These are phyloP conservation scores for Poliocrania exsul DNA, from an alignment of 2,797 vertebrate species.

Conservation along the genomic window DNA sequence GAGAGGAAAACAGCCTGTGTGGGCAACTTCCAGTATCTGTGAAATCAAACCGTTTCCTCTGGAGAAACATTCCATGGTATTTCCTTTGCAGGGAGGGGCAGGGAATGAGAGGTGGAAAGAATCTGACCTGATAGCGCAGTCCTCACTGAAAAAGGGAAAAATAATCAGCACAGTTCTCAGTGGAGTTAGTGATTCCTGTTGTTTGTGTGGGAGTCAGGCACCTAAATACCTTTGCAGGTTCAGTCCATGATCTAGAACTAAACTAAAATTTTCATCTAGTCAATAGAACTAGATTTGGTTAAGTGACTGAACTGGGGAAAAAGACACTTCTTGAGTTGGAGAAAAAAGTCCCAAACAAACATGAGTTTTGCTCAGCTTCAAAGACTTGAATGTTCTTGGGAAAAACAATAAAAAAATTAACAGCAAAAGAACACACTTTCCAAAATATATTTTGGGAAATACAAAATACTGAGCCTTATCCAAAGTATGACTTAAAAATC, in stretches of 20 bases:
- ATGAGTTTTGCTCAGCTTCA: neutral
- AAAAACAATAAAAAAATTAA: neutral
- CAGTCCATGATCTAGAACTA: neutral
- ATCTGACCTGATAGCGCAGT: neutral
- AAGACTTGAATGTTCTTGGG: neutral
- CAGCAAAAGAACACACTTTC: neutral
- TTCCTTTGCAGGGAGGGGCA: neutral
- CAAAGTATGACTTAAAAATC: neutral
- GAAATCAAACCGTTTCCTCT: neutral
- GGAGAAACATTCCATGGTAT: neutral
- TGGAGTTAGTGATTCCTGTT: neutral
- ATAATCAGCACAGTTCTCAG: neutral
- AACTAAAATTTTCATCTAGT: neutral
- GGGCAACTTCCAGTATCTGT: neutral
- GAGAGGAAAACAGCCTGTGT: neutral
- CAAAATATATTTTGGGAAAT: neutral
- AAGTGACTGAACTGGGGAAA: neutral
- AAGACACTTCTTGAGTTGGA: neutral
- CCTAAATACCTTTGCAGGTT: neutral
- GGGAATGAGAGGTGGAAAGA: neutral
- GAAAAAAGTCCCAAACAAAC: neutral
- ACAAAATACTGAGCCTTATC: neutral
- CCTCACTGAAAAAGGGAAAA: neutral
- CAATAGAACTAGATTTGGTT: neutral
- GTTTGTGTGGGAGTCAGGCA: neutral